These are phyloP conservation scores for Muscicapa striata DNA, from an alignment of 2,797 vertebrate species.

Conservation along the genomic window DNA sequence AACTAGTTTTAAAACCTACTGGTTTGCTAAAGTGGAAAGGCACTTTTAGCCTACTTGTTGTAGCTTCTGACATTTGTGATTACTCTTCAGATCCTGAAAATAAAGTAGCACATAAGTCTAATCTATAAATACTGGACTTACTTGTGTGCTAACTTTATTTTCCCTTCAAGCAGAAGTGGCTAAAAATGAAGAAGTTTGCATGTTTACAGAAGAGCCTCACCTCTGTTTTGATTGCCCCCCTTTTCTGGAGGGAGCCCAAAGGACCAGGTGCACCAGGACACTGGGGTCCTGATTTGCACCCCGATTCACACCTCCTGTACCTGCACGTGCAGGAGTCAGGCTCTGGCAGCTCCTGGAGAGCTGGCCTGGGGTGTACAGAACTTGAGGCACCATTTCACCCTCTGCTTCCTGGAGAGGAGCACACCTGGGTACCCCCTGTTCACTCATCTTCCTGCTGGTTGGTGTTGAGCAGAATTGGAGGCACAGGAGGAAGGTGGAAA, in stretches of 20 bases:
- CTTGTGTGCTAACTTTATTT: neutral
- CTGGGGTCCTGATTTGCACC: neutral
- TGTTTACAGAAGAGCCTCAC: neutral
- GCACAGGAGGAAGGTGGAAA: neutral
- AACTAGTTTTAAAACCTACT: neutral
- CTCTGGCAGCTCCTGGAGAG: neutral
- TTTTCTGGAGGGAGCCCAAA: neutral
- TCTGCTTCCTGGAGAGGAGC: accelerated
- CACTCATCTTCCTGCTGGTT: accelerated
- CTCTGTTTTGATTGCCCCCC: accelerated
- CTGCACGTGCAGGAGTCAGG: neutral
- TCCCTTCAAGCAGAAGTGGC: neutral
- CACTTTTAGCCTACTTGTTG: neutral
- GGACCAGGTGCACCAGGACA: neutral
- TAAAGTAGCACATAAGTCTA: neutral
- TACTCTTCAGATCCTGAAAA: neutral
- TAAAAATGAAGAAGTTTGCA: neutral
- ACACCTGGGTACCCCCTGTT: neutral
- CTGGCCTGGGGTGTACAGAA: accelerated
- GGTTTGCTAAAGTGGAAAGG: neutral
- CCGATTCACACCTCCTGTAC: neutral
- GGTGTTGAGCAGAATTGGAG: neutral
- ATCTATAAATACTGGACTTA: neutral
- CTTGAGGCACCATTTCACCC: neutral
- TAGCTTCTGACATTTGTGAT: neutral